Evolutionary conservation across 2,797 vertebrate species (phyloP), one percentile per base, ranked within the genome.

Genomic region (Gadopsis bispinosus): DNA sequence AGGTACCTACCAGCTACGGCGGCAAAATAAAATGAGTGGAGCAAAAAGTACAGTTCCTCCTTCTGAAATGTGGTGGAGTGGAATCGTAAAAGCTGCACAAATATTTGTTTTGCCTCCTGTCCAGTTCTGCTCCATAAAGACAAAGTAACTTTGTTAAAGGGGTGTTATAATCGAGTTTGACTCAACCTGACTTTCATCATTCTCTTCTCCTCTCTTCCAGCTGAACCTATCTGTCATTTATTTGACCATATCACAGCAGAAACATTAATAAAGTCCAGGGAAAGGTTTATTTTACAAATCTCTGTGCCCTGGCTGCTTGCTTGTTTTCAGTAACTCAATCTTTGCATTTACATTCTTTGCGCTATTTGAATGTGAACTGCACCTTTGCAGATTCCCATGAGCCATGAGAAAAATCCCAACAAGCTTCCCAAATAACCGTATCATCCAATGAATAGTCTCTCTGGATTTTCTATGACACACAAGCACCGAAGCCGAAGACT

Each of bases 261-360:
- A 84, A 87, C 73, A 83, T 84, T 61, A 75, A 83, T 71, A 80
- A 72, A 85, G 69, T 87, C 79, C 63, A 60, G 20, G 20, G 35
- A 60, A 61, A 35, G 68, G 81, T 83, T 88, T 89, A 74, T 89
- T 92, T 89, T 76, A 65, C 37, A 47, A 61, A 86, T 80, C 74
- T 68, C 59, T 9, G 20, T 55, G 54, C 69, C 69, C 79, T n/a
- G 47, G 47, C 59, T 29, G 53, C 79, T 79, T 69, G 83, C 71
- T 87, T 90, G 83, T 85, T 90, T 88, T 88, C 61, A 31, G 87
- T 77, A 90, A 92, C 78, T 65, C 60, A 64, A 91, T 85, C 81
- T 83, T 75, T 73, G 50, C 51, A 75, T 88, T 86, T 77, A 86
- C 83, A 86, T 89, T 92, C 84, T 86, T 81, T 59, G 69, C 56